A percentile compares a stretch with the other conserved stretches of the same genome.
Evolutionary conservation across 1,140 invertebrate genomes (phyloP).

Genomic region (Zaprionus capensis): DNA sequence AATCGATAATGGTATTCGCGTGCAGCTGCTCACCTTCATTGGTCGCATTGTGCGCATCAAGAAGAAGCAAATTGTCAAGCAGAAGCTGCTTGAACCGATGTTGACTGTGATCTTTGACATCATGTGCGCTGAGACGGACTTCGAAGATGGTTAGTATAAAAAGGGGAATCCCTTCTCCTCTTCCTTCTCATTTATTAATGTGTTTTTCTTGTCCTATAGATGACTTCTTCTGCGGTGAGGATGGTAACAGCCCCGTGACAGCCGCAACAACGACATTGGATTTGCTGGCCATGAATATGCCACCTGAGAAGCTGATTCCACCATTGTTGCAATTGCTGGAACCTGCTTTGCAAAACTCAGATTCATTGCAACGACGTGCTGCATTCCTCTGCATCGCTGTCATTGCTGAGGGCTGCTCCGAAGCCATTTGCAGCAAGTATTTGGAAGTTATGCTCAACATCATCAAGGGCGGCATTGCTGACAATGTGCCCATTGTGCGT

Average conservation of each 20-base stretch:
- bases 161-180: too few species aligned
- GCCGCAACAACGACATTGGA: slow-evolving; percentile 91
- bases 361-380: slow-evolving; percentile 88
- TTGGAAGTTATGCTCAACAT: slow-evolving; percentile 89
- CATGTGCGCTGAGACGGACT: slow-evolving; percentile 86
- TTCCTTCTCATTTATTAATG: not conserved
- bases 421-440: slow-evolving; percentile 90
- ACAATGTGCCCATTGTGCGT: slow-evolving; percentile 86
- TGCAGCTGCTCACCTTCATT: slow-evolving; percentile 89
- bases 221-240: slow-evolving; percentile 44
- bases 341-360: slow-evolving; percentile 86
- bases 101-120: slow-evolving; percentile 88
- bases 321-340: slow-evolving; percentile 88
- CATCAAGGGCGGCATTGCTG: slow-evolving; percentile 89
- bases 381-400: slow-evolving; percentile 90
- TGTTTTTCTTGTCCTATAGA: slow-evolving; percentile 22
- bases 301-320: slow-evolving; percentile 91
- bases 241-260: slow-evolving; percentile 85
- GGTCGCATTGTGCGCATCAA: slow-evolving; percentile 88
- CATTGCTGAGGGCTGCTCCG: slow-evolving; percentile 92
- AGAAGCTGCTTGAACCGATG: slow-evolving; percentile 90
- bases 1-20: slow-evolving; percentile 86
- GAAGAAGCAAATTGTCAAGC: slow-evolving; percentile 90
- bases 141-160: slow-evolving; percentile 86
- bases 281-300: slow-evolving; percentile 90